These are phyloP conservation scores for Phyllotis vaccarum DNA, from an alignment of 2,797 vertebrate species.

Conservation along the genomic window DNA sequence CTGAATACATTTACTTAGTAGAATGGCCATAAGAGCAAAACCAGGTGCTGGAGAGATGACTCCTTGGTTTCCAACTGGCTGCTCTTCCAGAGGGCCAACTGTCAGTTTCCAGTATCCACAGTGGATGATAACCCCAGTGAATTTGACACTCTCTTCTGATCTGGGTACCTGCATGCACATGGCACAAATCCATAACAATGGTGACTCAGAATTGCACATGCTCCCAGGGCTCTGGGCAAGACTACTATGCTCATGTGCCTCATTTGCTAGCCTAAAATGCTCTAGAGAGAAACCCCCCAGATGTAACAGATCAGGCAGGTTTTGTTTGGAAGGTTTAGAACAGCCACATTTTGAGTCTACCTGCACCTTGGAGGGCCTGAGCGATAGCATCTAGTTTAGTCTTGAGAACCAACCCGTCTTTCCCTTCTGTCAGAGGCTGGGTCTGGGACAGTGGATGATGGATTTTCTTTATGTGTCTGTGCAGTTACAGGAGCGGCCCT, in stretches of 20 bases:
- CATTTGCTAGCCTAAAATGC: neutral
- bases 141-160: neutral
- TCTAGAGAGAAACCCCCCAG: neutral
- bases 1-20: neutral
- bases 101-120: neutral
- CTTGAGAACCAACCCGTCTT: neutral
- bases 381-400: neutral
- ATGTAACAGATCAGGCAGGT: neutral
- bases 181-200: neutral
- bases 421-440: neutral
- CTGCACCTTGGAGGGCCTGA: neutral
- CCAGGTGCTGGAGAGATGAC: neutral
- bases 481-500: constrained; percentile 8
- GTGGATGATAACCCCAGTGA: neutral
- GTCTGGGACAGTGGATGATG: neutral
- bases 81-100: neutral
- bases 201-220: neutral
- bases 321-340: neutral
- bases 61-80: neutral
- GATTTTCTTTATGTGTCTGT: constrained; percentile 23
- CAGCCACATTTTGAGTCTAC: neutral
- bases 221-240: neutral
- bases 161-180: neutral
- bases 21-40: neutral
- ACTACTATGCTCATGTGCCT: neutral